Percentiles rank a stretch among this genome's conserved stretches.
Conservation (phyloP, 2,113 vertebrate species). For the Triplophysa tibetana region DNA sequence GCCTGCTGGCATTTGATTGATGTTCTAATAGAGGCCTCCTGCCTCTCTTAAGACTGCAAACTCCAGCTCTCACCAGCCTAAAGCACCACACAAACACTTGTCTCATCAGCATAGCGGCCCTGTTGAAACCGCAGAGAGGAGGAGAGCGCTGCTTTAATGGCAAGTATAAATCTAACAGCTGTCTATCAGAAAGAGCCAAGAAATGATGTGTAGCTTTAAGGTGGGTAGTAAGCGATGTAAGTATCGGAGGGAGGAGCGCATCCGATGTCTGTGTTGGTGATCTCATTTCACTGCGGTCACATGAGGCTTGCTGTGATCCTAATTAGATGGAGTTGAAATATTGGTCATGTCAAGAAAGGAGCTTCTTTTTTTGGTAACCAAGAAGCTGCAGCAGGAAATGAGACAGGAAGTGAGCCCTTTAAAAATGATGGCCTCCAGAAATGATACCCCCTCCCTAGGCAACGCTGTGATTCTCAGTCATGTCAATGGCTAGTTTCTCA, state of each 20-base stretch:
- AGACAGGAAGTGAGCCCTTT: neutral
- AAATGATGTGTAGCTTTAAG: slow-evolving; percentile 44
- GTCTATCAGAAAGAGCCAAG: slow-evolving; percentile 49
- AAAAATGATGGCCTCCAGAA: too few relatives aligned
- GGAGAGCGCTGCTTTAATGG: slow-evolving; percentile 53
- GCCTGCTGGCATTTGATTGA: slow-evolving; percentile 41
- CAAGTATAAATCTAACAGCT: slow-evolving; percentile 63
- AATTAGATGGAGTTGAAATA: slow-evolving; percentile 20
- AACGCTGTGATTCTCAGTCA: too few relatives aligned
- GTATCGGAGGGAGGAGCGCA: slow-evolving; percentile 12
- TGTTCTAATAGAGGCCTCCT: slow-evolving; percentile 38
- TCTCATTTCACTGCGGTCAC: slow-evolving; percentile 1
- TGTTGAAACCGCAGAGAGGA: slow-evolving; percentile 52
- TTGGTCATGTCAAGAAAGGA: neutral
- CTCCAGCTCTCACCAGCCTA: slow-evolving; percentile 26
- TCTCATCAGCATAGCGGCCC: slow-evolving; percentile 57
- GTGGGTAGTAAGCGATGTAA: slow-evolving; percentile 29
- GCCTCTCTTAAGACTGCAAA: slow-evolving; percentile 27
- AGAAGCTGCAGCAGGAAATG: neutral
- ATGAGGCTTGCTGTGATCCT: neutral
- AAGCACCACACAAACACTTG: slow-evolving; percentile 36
- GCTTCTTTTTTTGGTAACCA: neutral
- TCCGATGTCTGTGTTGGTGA: neutral
- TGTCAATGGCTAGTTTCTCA: too few relatives aligned
- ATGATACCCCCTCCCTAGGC: too few relatives aligned